Conservation (phyloP, 2,888 invertebrate genomes). For the Macropis europaea region DNA sequence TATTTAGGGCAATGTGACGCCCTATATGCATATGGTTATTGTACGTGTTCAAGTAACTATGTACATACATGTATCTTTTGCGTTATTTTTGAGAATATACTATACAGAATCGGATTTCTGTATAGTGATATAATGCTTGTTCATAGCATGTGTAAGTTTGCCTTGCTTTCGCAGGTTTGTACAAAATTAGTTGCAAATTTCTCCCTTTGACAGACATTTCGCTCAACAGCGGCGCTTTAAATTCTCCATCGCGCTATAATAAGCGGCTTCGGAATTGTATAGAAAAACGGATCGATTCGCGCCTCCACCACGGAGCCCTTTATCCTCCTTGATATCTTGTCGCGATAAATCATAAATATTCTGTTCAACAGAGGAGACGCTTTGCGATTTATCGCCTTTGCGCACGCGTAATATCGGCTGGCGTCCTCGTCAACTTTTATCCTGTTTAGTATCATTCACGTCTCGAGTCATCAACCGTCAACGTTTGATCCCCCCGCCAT, state of each 20-base stretch:
- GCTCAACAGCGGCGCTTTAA: neutral
- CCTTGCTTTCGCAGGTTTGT: too few species aligned
- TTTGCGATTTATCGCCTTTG: conserved; percentile 61
- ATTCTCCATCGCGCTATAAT: conserved; percentile 16
- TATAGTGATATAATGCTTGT: too few species aligned
- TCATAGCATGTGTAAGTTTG: too few species aligned
- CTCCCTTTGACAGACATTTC: conserved; percentile 7
- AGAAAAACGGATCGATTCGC: conserved; percentile 43
- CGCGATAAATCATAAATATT: conserved; percentile 69
- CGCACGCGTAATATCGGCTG: conserved; percentile 12
- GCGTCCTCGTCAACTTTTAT: neutral
- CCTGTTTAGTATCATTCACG: neutral
- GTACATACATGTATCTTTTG: too few species aligned
- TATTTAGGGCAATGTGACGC: too few species aligned
- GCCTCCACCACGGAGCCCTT: conserved; percentile 53
- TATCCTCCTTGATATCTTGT: conserved; percentile 68
- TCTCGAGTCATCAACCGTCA: conserved; percentile 1
- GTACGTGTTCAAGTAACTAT: too few species aligned
- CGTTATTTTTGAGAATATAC: too few species aligned
- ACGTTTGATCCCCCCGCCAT: neutral
- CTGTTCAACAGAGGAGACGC: conserved; percentile 57
- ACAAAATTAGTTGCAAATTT: conserved; percentile 9
- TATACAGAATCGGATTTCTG: too few species aligned
- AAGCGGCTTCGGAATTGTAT: conserved; percentile 14
- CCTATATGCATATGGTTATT: too few species aligned